Conservation (phyloP, 1,140 invertebrate genomes). For the Brachystomella parvula region DNA sequence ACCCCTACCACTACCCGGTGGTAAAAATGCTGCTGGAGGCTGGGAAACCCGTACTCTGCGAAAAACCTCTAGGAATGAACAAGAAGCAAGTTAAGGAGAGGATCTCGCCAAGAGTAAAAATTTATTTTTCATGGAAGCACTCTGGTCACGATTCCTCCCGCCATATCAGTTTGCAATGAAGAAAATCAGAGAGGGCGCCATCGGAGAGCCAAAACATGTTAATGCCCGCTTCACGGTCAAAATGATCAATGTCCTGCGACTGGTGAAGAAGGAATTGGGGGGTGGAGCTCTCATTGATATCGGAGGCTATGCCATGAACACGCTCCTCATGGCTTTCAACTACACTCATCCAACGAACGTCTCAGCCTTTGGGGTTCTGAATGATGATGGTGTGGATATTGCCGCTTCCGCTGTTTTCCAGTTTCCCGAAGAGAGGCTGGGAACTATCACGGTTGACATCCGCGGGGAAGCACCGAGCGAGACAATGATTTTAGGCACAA, state of each 20-base stretch:
- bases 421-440: constrained; percentile 12
- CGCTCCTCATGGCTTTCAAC: constrained; percentile 16
- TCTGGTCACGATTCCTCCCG: constrained; percentile 77
- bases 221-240: constrained; percentile 21
- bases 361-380: constrained; percentile 16
- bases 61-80: constrained; percentile 73
- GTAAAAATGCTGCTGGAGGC: constrained; percentile 60
- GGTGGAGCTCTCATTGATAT: constrained; percentile 26
- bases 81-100: constrained; percentile 54
- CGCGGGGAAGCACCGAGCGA: constrained; percentile 1
- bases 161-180: constrained; percentile 57
- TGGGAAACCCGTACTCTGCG: constrained; percentile 73
- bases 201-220: constrained; percentile 65
- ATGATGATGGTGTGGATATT: constrained; percentile 16
- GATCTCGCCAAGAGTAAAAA: constrained; percentile 53
- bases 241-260: neutral
- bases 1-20: constrained; percentile 58
- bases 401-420: neutral
- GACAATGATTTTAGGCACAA: constrained; percentile 14
- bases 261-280: constrained; percentile 19
- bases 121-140: constrained; percentile 69
- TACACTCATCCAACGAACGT: constrained; percentile 9
- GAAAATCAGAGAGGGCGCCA: constrained; percentile 50
- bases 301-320: constrained; percentile 26
- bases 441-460: neutral